Evolutionary conservation across 2,888 invertebrate species (phyloP), one percentile per base, ranked within the genome.

Genomic region (Drosophila anceps): DNA sequence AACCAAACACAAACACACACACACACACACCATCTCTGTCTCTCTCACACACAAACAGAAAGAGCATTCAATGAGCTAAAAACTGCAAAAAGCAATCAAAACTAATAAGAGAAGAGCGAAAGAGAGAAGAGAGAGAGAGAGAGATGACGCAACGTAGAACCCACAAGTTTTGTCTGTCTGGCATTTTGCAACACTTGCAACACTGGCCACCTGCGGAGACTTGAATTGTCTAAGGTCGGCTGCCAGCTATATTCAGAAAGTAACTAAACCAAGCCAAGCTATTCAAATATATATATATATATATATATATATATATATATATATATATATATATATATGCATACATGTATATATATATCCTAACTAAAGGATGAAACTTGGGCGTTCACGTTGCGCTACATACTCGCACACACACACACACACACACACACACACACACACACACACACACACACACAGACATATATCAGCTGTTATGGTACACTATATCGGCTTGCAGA

Each of bases 171-270:
- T 61, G 43, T 43, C 44, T 27, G 46, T 35, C 13, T 10, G 59
- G 60, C 58, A 61, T 37, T 46, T 13, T 57, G 59, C 24, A 53
- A 39, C 62, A 39, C 59, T 43, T 33, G 58, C 58, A 31, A 43
- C 57, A 69, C 69, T 62, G 31, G 81, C 87, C 84, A 88, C 92
- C 91, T 91, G 91, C 88, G 81, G 91, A 91, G 91, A 91, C 91
- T 89, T 77, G 71, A 91, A 72, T 91, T 90, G 91, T 91, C 91
- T 91, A 91, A 84, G 92, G 92, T 87, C 84, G 67, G 75, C 81
- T 27, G 4, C 37, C 59, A 37, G 43, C 50, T 41, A 41, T 12
- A 48, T 39, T 54, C 37, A n/a, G 4, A 39, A 54, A 55, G 12
- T 39, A 33, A 29, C 6, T 29, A 18, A 35, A 18, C 20, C 18